Evolutionary conservation across 2,888 invertebrate species (phyloP), one percentile per base, ranked within the genome.

Genomic region (Dasysyrphus albostriatus): DNA sequence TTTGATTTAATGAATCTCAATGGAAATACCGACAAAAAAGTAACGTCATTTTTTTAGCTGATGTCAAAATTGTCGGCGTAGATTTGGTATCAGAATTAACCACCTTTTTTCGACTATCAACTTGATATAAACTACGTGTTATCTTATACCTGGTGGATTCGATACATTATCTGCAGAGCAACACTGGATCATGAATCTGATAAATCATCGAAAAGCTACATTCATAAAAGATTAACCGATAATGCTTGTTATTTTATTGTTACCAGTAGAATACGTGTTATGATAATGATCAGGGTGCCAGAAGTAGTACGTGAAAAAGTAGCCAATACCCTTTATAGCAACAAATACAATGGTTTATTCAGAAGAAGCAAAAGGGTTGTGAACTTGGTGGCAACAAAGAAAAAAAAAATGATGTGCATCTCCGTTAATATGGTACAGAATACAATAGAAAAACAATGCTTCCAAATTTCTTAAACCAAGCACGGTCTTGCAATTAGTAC

Each of bases 1-100:
- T 75, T 70, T 29, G 32, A 34, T 44, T 39, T 10, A 75, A 79
- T 79, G 79, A 83, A 83, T 79, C 79, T 79, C 73, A 49, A 77
- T 44, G 73, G 56, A 78, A 76, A 54, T 69, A 69, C 72, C 69
- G 47, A 58, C 69, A 77, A 54, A 65, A 51, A 75, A 83, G 75
- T 83, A 59, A 92, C 92, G 92, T 92, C 92, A 92, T 92, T 92
- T 92, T 92, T 92, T 91, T 92, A 92, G 92, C 92, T 92, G 92
- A 92, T 92, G 91, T 92, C 92, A 92, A 92, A 91, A 88, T 89
- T 90, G 89, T 92, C 90, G 88, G 90, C 90, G 92, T 92, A 92
- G 92, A 92, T 92, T 92, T 92, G 92, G 92, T 91, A 92, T 91
- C 90, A 90, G 92, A 92, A 92, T 91, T 77, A 89, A 90, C 82